Conservation (phyloP, 1,140 invertebrate species). For the Drosophila ironensis region DNA sequence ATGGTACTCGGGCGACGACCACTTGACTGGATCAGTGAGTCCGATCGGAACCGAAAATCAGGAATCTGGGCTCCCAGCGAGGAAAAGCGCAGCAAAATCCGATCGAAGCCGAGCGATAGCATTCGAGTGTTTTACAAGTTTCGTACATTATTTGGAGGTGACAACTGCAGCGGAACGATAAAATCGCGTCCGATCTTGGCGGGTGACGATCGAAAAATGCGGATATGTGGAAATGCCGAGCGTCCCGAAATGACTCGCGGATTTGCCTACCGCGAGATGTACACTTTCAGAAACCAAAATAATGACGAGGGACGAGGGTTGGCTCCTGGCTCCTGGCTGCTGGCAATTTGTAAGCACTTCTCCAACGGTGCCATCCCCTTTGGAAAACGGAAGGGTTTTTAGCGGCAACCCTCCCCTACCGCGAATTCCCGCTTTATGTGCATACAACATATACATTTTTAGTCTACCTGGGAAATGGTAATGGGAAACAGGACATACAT, state of each 20-base stretch:
- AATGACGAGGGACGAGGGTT: conserved; percentile 3
- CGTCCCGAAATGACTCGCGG: conserved; percentile 12
- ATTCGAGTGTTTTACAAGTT: conserved; percentile 3
- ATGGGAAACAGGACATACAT: conserved; percentile 33
- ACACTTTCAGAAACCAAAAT: not conserved
- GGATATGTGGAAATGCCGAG: not conserved
- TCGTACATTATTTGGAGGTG: conserved; percentile 10
- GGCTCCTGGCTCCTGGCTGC: not conserved
- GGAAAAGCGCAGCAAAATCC: conserved; percentile 24
- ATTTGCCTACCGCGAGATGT: conserved; percentile 20
- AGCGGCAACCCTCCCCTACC: not conserved
- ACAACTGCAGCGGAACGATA: conserved; percentile 40
- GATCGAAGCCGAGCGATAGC: conserved; percentile 38
- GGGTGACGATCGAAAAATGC: conserved; percentile 26
- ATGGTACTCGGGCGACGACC: conserved; percentile 47
- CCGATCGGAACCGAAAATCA: conserved; percentile 6
- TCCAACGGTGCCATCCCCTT: not conserved
- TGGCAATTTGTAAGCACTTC: not conserved
- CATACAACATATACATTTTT: too few species aligned
- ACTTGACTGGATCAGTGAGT: conserved; percentile 64
- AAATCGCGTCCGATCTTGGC: conserved; percentile 46
- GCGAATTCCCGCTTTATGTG: conserved; percentile 11
- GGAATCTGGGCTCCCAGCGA: not conserved
- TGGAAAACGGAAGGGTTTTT: not conserved
- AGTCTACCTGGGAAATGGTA: conserved; percentile 47